phyloP scores from a whole-genome alignment of 2,113 vertebrate species.

The Passer montanus region DNA sequence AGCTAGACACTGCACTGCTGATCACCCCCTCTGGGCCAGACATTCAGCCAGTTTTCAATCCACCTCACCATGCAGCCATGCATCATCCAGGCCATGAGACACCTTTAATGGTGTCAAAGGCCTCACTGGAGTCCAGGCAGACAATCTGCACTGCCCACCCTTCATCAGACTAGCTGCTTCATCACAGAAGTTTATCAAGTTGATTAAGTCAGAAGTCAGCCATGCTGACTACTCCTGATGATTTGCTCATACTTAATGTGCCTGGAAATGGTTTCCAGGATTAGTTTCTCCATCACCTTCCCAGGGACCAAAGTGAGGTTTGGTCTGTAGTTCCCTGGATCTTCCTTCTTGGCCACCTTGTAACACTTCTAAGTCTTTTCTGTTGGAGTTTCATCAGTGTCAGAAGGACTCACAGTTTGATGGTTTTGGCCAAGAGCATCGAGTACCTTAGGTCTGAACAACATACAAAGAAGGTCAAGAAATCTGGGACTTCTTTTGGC shows the following conservation, averaged over 20 bases:
- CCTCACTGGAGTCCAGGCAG: background rate
- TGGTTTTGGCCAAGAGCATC: background rate
- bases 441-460: background rate
- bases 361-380: background rate
- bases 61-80: too few relatives aligned
- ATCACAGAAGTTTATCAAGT: background rate
- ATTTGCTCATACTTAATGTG: background rate
- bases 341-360: background rate
- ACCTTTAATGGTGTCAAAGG: background rate
- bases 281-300: background rate
- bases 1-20: accelerated
- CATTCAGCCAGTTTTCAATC: background rate
- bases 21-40: background rate
- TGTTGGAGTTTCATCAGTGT: background rate
- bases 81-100: background rate
- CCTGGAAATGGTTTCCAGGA: background rate
- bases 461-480: background rate
- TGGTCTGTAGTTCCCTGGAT: background rate
- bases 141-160: background rate
- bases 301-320: background rate
- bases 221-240: background rate
- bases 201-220: background rate
- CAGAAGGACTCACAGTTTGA: background rate
- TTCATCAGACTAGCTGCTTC: background rate
- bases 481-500: background rate